Base-by-base conservation (phyloP, 2,113 vertebrate genomes). In the Campylomormyrus tamandua region DNA sequence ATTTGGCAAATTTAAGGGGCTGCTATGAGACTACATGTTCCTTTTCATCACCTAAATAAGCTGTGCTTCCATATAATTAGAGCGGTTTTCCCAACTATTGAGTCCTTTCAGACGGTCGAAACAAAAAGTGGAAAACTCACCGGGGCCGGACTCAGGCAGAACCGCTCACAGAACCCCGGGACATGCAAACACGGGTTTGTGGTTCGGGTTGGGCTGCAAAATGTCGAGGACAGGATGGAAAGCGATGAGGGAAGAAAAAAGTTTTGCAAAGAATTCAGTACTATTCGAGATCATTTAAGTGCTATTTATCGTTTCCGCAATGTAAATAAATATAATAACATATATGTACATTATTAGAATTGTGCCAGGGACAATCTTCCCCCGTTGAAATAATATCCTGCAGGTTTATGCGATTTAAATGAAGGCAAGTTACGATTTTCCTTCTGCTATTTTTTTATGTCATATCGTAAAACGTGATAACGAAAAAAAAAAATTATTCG, bases 11-110 rank as follows among this genome's bases (percentile, higher is more conserved):
- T 96, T 95, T 94, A 96, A 96, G 95, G 94, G 95, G 94, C 95
- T 96, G 95, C 96, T 95, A 95, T 95, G 94, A 96, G 94, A 95
- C 95, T 94, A 95, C 95, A 95, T 94, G 95, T 94, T 94, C 93
- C 95, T 94, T 96, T 97, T 97, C 95, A 96, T 96, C 94, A 96
- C 92, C 95, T 94, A 94, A 97, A 96, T 96, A 97, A 96, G 95
- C 96, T 92, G 92, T 93, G 93, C 95, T 96, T 95, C 94, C 93
- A 95, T 94, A 94, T 96, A 96, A 97, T 97, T 96, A 96, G 95
- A 96, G 95, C 94, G 96, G 94, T 96, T 96, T 96, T 95, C 94
- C 94, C 94, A 94, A 95, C 95, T 95, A 96, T 96, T 96, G 94
- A 97, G 94, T 94, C 95, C 94, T 97, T 97, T 96, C 94, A 96